Evolutionary conservation across 2,113 vertebrate genomes (phyloP).

Genomic region (Apaloderma vittatum): DNA sequence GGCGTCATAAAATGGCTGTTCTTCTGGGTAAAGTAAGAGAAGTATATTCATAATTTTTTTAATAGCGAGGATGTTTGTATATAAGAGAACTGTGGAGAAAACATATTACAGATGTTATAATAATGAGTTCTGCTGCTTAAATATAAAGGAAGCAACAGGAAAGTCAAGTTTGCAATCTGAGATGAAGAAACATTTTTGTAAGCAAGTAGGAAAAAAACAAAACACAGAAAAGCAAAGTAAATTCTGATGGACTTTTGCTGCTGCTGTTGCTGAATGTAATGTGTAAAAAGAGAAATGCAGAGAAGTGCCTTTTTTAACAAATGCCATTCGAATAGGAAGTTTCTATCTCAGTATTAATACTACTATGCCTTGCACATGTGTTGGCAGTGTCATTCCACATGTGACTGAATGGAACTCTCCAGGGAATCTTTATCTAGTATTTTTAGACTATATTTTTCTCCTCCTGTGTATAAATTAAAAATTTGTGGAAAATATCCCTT

Average conservation of each 20-base stretch:
- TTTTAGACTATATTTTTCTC: not conserved
- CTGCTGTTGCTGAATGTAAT: not conserved
- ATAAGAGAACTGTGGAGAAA: slow-evolving; percentile 11
- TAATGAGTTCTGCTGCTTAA: not conserved
- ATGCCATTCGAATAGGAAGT: not conserved
- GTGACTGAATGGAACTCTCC: slow-evolving; percentile 14
- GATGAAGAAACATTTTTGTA: not conserved
- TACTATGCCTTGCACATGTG: not conserved
- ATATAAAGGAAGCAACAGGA: not conserved
- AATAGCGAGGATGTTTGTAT: not conserved
- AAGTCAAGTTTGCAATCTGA: not conserved
- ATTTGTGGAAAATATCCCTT: not conserved
- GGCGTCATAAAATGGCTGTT: slow-evolving; percentile 99
- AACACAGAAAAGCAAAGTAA: not conserved
- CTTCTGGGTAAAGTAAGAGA: slow-evolving; percentile 95
- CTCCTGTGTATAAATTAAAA: not conserved
- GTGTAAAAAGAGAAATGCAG: not conserved
- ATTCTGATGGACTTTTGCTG: not conserved
- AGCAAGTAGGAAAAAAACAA: not conserved
- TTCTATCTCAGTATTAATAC: slow-evolving; percentile 1
- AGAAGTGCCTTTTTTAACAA: slow-evolving; percentile 3
- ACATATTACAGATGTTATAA: no score
- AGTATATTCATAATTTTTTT: slow-evolving; percentile 2
- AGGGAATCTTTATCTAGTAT: not conserved
- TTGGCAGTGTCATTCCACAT: not conserved